Evolutionary conservation across 2,797 vertebrate genomes (phyloP).

Genomic region (Trichosurus vulpecula): DNA sequence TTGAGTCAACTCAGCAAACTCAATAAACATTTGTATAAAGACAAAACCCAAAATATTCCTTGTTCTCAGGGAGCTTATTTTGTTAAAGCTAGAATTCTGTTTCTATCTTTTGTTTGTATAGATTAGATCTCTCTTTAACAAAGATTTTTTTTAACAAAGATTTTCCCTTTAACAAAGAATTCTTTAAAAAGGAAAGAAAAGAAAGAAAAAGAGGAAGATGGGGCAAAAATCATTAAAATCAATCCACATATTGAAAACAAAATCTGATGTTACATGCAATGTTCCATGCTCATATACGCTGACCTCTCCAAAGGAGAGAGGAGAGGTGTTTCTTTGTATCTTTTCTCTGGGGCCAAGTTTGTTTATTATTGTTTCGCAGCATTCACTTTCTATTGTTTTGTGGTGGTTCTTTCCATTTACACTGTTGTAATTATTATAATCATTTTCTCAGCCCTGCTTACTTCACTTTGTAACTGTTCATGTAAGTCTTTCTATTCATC

Average conservation of each 20-base stretch:
- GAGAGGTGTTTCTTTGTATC: background rate
- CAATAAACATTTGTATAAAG: background rate
- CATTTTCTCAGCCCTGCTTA: background rate
- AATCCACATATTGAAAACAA: background rate
- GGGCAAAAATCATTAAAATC: background rate
- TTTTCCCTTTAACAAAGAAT: background rate
- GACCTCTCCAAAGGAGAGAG: background rate
- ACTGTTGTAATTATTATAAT: background rate
- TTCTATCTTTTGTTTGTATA: background rate
- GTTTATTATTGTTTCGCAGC: background rate
- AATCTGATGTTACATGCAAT: background rate
- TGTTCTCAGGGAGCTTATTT: background rate
- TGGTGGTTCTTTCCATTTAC: background rate
- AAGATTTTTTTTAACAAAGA: no score
- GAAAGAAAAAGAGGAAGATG: background rate
- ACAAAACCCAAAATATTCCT: background rate
- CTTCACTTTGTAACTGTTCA: background rate
- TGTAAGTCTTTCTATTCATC: background rate
- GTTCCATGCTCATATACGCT: background rate
- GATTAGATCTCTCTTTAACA: background rate
- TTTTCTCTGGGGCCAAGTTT: background rate
- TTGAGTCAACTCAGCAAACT: background rate
- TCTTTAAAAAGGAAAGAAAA: background rate
- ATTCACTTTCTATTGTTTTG: background rate
- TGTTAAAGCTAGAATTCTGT: background rate